Conservation (phyloP, 2,888 invertebrate genomes). For the Myathropa florea region DNA sequence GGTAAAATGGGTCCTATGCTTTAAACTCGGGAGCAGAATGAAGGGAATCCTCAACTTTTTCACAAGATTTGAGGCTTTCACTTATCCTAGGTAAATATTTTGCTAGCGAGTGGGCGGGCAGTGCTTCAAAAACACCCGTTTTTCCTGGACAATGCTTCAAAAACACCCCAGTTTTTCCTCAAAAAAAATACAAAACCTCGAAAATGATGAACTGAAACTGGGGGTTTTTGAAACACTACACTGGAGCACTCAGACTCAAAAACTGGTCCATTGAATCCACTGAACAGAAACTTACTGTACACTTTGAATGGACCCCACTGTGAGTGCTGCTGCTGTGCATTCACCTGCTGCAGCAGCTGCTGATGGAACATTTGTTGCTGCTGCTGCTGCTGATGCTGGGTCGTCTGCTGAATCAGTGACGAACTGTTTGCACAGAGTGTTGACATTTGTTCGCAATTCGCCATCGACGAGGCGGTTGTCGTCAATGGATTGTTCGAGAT, state of each 20-base stretch:
- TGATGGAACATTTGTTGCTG: slow-evolving; percentile 73
- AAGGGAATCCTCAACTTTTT: too few species aligned
- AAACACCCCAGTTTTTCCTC: too few species aligned
- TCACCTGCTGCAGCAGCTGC: slow-evolving; percentile 75
- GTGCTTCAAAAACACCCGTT: too few species aligned
- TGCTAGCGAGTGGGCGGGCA: too few species aligned
- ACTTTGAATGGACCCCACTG: slow-evolving; percentile 81
- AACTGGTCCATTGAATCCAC: neutral
- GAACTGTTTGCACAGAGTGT: slow-evolving; percentile 72
- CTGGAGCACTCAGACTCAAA: neutral
- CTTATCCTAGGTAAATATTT: too few species aligned
- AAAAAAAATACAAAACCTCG: too few species aligned
- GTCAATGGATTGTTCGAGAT: slow-evolving; percentile 66
- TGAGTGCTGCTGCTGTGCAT: slow-evolving; percentile 74
- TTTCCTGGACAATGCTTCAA: too few species aligned
- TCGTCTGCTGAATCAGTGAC: slow-evolving; percentile 60
- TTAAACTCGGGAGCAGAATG: too few species aligned
- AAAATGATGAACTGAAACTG: too few species aligned
- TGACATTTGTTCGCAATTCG: slow-evolving; percentile 73
- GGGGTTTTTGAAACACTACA: too few species aligned
- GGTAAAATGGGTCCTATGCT: too few species aligned
- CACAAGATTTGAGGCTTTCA: too few species aligned
- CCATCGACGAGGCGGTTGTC: slow-evolving; percentile 72
- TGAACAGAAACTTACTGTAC: slow-evolving; percentile 79
- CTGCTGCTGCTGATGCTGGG: slow-evolving; percentile 67